A percentile compares a stretch with the other conserved stretches of the same genome.
phyloP scores from a whole-genome alignment of 2,888 invertebrate genomes.

The Catocala nupta region DNA sequence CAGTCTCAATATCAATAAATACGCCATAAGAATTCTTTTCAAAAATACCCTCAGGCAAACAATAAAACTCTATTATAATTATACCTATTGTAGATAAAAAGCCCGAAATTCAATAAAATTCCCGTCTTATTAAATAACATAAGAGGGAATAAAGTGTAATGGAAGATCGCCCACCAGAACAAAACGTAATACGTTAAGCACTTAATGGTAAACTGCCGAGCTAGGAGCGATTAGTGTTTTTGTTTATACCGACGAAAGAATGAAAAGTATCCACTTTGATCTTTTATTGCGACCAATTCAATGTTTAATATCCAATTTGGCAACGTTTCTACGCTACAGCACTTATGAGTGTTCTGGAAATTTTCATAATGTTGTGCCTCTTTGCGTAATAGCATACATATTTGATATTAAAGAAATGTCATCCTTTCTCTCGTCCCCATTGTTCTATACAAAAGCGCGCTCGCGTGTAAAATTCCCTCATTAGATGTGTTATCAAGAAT shows the following conservation, averaged over 20 bases:
- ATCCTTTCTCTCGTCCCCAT: conserved; percentile 34
- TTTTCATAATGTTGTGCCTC: conserved; percentile 12
- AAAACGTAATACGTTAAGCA: conserved; percentile 21
- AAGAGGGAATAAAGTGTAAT: conserved; percentile 6
- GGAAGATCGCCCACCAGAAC: conserved; percentile 16
- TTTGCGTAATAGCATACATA: conserved; percentile 43
- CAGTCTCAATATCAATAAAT: conserved; percentile 12
- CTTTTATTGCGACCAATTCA: conserved; percentile 39
- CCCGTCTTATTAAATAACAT: conserved; percentile 25
- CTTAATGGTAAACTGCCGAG: conserved; percentile 13
- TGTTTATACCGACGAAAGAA: conserved; percentile 21
- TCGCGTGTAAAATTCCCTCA: conserved; percentile 45
- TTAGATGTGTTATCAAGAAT: conserved; percentile 41
- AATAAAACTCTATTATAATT: conserved; percentile 27
- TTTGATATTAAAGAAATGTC: conserved; percentile 54
- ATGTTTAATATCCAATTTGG: conserved; percentile 36
- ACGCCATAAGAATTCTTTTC: conserved; percentile 16
- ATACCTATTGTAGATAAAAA: conserved; percentile 16
- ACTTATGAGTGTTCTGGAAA: conserved; percentile 12
- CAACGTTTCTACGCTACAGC: conserved; percentile 27
- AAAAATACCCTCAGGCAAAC: conserved; percentile 15
- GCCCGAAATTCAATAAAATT: conserved; percentile 28
- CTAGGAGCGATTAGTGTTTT: conserved; percentile 23
- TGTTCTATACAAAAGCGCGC: conserved; percentile 36
- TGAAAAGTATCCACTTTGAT: conserved; percentile 38